Percentiles rank a stretch among this genome's conserved stretches.
phyloP scores from a whole-genome alignment of 2,113 vertebrate genomes.

The Pygoscelis adeliae region DNA sequence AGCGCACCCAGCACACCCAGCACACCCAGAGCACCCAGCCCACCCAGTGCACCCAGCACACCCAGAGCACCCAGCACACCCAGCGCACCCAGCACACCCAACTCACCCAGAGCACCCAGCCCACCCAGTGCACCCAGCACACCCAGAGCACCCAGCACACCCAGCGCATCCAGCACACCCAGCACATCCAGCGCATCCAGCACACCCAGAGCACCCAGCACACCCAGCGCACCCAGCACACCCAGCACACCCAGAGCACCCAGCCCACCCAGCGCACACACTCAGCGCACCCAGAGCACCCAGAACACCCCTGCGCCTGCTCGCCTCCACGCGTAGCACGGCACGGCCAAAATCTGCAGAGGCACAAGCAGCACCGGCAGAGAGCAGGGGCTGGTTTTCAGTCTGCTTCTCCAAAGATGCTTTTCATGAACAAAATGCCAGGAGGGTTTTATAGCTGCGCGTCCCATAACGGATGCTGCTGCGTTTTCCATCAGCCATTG shows the following conservation, averaged over 20 bases:
- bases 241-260: not conserved
- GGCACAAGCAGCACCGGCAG: fast-evolving
- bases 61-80: fast-evolving
- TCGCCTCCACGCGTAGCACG: fast-evolving
- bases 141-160: not conserved
- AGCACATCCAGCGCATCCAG: not conserved
- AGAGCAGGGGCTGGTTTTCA: not conserved
- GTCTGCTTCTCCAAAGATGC: not conserved
- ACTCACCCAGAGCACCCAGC: not conserved
- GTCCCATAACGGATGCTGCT: fast-evolving
- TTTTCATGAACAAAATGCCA: not conserved
- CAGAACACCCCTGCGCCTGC: fast-evolving
- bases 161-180: not conserved
- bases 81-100: not conserved
- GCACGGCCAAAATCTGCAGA: fast-evolving
- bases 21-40: not conserved
- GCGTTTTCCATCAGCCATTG: not conserved
- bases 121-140: no score
- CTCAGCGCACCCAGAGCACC: fast-evolving
- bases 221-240: fast-evolving
- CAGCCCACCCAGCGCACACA: not conserved
- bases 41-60: fast-evolving
- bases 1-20: not conserved
- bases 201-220: not conserved
- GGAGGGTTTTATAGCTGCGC: not conserved